Percentiles rank a stretch among this genome's conserved stretches.
phyloP scores from a whole-genome alignment of 2,888 invertebrate species.

The Agriopis leucophaearia region DNA sequence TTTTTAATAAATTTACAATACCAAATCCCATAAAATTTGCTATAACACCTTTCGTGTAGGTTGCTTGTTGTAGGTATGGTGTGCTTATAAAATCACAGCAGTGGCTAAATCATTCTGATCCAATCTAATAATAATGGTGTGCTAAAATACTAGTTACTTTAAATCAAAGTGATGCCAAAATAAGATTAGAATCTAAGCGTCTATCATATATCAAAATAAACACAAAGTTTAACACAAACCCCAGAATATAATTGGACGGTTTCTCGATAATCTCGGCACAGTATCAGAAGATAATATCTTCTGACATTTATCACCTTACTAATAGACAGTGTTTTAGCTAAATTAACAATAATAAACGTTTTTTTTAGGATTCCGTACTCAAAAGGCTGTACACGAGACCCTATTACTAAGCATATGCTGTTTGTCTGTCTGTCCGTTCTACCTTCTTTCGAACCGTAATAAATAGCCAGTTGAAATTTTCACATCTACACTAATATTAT shows the following conservation, averaged over 20 bases:
- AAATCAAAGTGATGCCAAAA: conserved; percentile 25
- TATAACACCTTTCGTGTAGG: too few relatives aligned
- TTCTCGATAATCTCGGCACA: conserved; percentile 32
- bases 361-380: background rate
- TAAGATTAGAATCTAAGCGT: conserved; percentile 29
- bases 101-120: background rate
- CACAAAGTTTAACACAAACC: conserved; percentile 24
- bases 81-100: too few relatives aligned
- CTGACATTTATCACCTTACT: conserved; percentile 36
- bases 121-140: background rate
- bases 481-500: too few relatives aligned
- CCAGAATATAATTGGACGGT: conserved; percentile 29
- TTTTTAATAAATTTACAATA: too few relatives aligned
- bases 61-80: too few relatives aligned
- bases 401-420: too few relatives aligned
- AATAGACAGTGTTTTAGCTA: conserved; percentile 36
- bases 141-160: conserved; percentile 9
- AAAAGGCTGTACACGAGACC: too few relatives aligned
- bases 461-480: too few relatives aligned
- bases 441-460: too few relatives aligned
- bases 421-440: too few relatives aligned
- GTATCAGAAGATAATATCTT: conserved; percentile 35
- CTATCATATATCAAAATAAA: conserved; percentile 34
- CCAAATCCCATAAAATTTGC: too few relatives aligned
- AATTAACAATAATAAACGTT: conserved; percentile 1